Base-by-base conservation (phyloP, 2,888 invertebrate genomes). In the Micoletzkya japonica region DNA sequence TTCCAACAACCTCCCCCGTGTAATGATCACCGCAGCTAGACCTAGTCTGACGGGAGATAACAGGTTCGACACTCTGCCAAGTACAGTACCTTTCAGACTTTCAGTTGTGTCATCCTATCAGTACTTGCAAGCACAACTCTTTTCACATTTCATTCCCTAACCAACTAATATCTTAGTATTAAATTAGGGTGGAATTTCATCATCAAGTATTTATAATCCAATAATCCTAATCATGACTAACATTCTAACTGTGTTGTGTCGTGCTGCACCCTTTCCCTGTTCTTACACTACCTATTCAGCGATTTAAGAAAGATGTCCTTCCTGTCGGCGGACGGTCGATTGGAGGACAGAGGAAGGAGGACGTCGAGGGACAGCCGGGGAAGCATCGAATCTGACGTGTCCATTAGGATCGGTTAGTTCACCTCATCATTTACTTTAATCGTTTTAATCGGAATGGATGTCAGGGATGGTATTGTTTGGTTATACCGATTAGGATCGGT, bases 11-110 rank as follows among this genome's bases (percentile, higher is more conserved):
- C 74, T 84, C 30, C 84, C 84, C 7, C 74, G 84, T n/a, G 79
- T 84, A 10, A 78, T 84, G 77, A 83, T 84, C 66, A 82, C 83
- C 50, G 84, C 84, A 24, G 84, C 84, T 2, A 70, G 84, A 52
- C 83, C 84, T 0, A 83, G 81, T 14, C 78, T 83, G 70, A 76
- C 80, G 26, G 79, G 78, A 20, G 83, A 83, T 50, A 66, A 68
- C 32, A 73, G 71, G 71, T 71, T 2, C n/a, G 52, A 26, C 34
- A 36, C n/a, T 61, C 26, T 39, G 34, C n/a, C n/a, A n/a, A n/a
- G n/a, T n/a, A n/a, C n/a, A n/a, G 32, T 20, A n/a, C 14, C n/a
- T n/a, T 17, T 44, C 30, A 37, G 30, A 28, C 20, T 36, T 20
- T 68, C 26, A 37, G 56, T 56, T 37, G 0, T 30, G 36, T 44